Conservation (phyloP, 1,140 invertebrate genomes). For the Araneus ventricosus region DNA sequence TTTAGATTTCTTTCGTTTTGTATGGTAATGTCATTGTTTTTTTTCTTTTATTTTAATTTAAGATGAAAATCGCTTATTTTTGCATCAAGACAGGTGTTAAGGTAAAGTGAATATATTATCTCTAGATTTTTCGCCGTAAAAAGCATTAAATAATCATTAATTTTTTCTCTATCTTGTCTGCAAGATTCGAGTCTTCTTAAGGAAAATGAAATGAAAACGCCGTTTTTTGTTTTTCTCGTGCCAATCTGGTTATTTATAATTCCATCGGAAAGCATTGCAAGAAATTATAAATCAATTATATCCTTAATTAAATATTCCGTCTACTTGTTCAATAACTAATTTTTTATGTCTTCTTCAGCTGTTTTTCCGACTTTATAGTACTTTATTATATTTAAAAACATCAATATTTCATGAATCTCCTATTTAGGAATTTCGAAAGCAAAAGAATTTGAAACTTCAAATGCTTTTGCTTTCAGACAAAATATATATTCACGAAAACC, state of each 20-base stretch:
- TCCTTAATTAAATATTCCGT: too few relatives aligned
- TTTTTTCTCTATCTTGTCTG: neutral
- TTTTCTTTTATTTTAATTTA: neutral
- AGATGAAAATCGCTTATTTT: neutral
- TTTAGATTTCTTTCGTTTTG: slow-evolving; percentile 5
- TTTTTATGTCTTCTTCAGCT: too few relatives aligned
- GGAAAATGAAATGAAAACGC: neutral
- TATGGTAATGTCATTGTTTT: slow-evolving; percentile 16
- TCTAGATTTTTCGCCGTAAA: neutral
- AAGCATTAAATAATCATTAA: slow-evolving; percentile 53
- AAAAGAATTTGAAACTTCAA: too few relatives aligned
- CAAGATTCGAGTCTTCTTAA: neutral
- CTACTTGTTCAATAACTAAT: too few relatives aligned
- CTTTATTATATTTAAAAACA: too few relatives aligned
- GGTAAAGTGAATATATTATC: neutral
- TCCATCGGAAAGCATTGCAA: neutral
- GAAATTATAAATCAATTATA: too few relatives aligned
- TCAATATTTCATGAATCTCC: too few relatives aligned
- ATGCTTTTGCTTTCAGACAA: too few relatives aligned
- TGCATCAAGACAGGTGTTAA: neutral
- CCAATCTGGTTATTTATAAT: neutral
- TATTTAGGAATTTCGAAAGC: too few relatives aligned
- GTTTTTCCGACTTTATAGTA: too few relatives aligned
- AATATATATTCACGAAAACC: too few relatives aligned
- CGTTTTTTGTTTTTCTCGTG: neutral